phyloP scores from a whole-genome alignment of 1,140 invertebrate genomes.

The Branchinecta lynchi region DNA sequence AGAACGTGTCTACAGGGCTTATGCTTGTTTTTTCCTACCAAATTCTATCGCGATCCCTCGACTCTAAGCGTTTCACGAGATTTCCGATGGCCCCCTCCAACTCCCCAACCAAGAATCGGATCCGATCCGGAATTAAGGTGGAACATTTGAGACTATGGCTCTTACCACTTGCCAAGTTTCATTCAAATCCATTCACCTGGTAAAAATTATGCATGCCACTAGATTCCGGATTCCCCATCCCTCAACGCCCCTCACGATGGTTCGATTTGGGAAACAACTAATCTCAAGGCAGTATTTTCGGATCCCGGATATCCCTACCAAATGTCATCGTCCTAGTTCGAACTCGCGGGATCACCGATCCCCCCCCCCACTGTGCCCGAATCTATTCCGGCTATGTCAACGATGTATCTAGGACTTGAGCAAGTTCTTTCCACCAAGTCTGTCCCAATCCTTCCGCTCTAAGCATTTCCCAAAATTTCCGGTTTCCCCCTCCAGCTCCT shows the following conservation, averaged over 20 bases:
- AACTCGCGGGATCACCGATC: no score
- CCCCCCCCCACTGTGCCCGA: no score
- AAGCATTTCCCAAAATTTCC: no score
- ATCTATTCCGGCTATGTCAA: no score
- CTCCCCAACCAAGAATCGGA: not conserved
- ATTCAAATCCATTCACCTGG: not conserved
- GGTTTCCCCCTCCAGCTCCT: no score
- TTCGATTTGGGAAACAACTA: not conserved
- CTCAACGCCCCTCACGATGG: not conserved
- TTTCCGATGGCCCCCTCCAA: not conserved
- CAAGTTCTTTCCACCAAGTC: no score
- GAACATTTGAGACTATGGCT: not conserved
- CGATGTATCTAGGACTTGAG: no score
- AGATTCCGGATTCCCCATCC: not conserved
- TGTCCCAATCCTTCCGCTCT: no score
- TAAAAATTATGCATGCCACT: not conserved
- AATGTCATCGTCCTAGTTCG: conserved; percentile 1
- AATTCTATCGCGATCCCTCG: not conserved
- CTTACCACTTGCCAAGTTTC: not conserved
- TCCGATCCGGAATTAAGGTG: not conserved
- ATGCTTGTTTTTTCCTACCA: not conserved
- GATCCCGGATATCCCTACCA: not conserved
- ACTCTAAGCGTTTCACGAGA: not conserved
- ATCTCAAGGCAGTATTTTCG: not conserved
- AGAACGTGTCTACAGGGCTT: no score